Conservation (phyloP, 2,797 vertebrate genomes). For the Sitta carolinensis region DNA sequence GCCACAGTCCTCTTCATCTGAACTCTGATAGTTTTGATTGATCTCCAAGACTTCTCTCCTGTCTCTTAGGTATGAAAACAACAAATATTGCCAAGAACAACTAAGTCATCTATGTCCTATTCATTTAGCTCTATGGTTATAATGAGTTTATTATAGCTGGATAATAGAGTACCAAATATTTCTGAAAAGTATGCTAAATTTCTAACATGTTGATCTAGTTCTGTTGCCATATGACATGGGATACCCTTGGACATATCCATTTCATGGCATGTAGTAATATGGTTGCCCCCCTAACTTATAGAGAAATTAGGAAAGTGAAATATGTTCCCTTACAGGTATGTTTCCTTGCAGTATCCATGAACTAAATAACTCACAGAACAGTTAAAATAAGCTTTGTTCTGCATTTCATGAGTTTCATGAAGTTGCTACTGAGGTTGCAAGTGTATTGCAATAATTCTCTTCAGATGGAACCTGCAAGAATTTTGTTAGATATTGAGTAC, state of each 20-base stretch:
- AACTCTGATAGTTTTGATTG: not conserved
- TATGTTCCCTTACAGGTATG: fast-evolving
- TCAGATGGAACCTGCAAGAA: not conserved
- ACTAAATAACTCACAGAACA: not conserved
- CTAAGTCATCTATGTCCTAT: not conserved
- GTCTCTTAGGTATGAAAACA: not conserved
- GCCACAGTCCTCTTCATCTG: not conserved
- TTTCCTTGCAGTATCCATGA: not conserved
- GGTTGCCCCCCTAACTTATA: not conserved
- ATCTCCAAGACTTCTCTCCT: not conserved
- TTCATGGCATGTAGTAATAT: not conserved
- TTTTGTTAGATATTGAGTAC: not conserved
- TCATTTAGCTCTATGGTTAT: not conserved
- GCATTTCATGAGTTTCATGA: not conserved
- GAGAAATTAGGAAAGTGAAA: not conserved
- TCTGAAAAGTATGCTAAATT: not conserved
- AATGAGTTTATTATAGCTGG: not conserved
- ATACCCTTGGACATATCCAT: not conserved
- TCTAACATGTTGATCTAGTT: not conserved
- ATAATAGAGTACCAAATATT: not conserved
- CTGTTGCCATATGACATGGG: not conserved
- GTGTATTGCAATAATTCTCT: not conserved
- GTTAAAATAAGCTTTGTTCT: not conserved
- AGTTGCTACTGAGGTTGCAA: not conserved
- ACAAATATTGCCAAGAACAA: not conserved